Conservation (phyloP, 2,888 invertebrate genomes). For the Parochlus steinenii region DNA sequence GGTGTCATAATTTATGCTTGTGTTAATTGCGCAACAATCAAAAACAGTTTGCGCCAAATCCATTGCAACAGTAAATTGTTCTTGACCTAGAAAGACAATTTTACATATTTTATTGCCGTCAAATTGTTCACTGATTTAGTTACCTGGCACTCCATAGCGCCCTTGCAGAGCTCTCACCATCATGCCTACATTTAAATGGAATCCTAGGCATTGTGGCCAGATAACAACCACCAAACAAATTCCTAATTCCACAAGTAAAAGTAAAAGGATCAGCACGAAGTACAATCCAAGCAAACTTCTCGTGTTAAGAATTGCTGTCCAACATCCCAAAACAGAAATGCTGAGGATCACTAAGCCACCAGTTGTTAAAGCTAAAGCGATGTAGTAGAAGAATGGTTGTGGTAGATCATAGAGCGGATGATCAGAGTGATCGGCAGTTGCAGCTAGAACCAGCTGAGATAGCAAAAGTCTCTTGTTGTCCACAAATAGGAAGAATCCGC, state of each 20-base stretch:
- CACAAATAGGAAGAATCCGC: slow-evolving; percentile 54
- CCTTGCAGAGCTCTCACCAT: slow-evolving; percentile 55
- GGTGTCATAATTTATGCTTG: slow-evolving; percentile 63
- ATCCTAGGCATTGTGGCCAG: slow-evolving; percentile 63
- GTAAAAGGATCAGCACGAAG: slow-evolving; percentile 46
- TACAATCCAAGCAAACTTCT: slow-evolving; percentile 59
- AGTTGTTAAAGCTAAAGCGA: slow-evolving; percentile 50
- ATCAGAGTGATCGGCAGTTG: slow-evolving; percentile 29
- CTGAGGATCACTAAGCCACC: slow-evolving; percentile 51
- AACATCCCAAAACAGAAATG: slow-evolving; percentile 59
- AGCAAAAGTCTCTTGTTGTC: slow-evolving; percentile 54
- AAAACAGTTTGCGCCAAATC: slow-evolving; percentile 59
- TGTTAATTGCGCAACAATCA: slow-evolving; percentile 64
- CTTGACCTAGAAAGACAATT: not conserved
- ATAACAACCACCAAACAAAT: slow-evolving; percentile 51
- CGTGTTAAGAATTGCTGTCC: slow-evolving; percentile 62
- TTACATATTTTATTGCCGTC: not conserved
- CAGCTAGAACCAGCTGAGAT: slow-evolving; percentile 49
- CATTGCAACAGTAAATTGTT: slow-evolving; percentile 54
- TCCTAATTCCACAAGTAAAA: slow-evolving; percentile 52
- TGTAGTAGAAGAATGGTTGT: slow-evolving; percentile 61
- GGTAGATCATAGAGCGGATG: slow-evolving; percentile 38
- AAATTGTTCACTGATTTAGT: slow-evolving; percentile 26
- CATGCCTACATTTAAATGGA: slow-evolving; percentile 47
- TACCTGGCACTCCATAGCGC: slow-evolving; percentile 59